phyloP scores from a whole-genome alignment of 2,888 invertebrate species.

The Hyles lineata region DNA sequence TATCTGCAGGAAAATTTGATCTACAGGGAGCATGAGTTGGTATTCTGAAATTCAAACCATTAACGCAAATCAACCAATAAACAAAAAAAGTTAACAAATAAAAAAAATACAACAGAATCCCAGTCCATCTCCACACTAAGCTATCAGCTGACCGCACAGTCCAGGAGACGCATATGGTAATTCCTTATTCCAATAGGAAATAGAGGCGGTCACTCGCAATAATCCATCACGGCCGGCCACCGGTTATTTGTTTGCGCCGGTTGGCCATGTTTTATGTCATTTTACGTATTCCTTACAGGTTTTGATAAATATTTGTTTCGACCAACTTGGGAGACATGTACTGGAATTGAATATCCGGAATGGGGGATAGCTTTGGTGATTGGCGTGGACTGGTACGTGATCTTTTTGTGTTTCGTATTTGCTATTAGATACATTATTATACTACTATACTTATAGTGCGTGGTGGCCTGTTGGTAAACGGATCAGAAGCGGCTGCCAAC shows the following conservation, averaged over 20 bases:
- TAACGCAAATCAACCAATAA: neutral
- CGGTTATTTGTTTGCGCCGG: constrained; percentile 72
- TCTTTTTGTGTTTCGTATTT: constrained; percentile 8
- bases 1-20: no score
- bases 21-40: no score
- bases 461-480: no score
- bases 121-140: constrained; percentile 55
- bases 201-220: constrained; percentile 84
- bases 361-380: constrained; percentile 68
- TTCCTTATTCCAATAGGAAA: constrained; percentile 84
- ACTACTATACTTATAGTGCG: no score
- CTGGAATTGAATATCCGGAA: constrained; percentile 82
- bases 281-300: constrained; percentile 84
- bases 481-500: no score
- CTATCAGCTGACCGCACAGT: constrained; percentile 51
- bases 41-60: no score
- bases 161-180: constrained; percentile 83
- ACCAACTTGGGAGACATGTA: constrained; percentile 74
- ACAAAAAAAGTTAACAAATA: neutral
- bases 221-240: constrained; percentile 76
- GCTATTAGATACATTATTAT: constrained; percentile 13
- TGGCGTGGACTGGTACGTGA: constrained; percentile 59
- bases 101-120: neutral
- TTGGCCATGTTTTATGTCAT: constrained; percentile 78
- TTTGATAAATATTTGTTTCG: constrained; percentile 84